These are phyloP conservation scores for Pipistrellus kuhlii DNA, from an alignment of 2,797 vertebrate species.

Conservation along the genomic window DNA sequence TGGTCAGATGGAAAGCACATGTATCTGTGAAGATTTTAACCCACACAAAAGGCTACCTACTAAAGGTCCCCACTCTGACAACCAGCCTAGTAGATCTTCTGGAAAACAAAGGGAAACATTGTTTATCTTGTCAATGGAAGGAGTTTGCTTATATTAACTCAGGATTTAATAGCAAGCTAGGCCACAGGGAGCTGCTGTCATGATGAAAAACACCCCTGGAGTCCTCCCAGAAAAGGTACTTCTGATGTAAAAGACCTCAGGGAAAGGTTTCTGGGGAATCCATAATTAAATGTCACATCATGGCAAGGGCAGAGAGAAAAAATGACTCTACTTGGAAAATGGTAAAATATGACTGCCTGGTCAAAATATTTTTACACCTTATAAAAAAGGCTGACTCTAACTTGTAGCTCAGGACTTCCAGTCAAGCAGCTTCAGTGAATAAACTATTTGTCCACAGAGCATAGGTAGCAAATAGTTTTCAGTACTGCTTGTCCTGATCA, in stretches of 20 bases:
- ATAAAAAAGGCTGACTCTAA: background rate
- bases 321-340: slow-evolving; percentile 59
- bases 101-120: slow-evolving; percentile 60
- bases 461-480: background rate
- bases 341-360: slow-evolving; percentile 54
- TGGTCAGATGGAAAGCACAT: background rate
- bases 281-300: slow-evolving; percentile 83
- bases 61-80: slow-evolving; percentile 1
- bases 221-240: slow-evolving; percentile 68
- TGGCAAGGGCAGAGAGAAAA: slow-evolving; percentile 61
- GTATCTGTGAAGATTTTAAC: slow-evolving; percentile 28
- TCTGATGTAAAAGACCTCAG: slow-evolving; percentile 77
- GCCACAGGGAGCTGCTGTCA: slow-evolving; percentile 71
- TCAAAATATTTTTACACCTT: slow-evolving; percentile 66
- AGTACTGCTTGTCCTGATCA: background rate
- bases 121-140: slow-evolving; percentile 72
- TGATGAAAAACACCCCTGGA: slow-evolving; percentile 77
- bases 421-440: background rate
- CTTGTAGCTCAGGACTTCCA: background rate
- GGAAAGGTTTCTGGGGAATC: slow-evolving; percentile 80
- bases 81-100: slow-evolving; percentile 38
- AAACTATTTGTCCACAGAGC: background rate
- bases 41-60: background rate
- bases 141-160: slow-evolving; percentile 80
- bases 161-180: slow-evolving; percentile 79